phyloP scores from a whole-genome alignment of 2,888 invertebrate genomes.

The Molanna angustata region DNA sequence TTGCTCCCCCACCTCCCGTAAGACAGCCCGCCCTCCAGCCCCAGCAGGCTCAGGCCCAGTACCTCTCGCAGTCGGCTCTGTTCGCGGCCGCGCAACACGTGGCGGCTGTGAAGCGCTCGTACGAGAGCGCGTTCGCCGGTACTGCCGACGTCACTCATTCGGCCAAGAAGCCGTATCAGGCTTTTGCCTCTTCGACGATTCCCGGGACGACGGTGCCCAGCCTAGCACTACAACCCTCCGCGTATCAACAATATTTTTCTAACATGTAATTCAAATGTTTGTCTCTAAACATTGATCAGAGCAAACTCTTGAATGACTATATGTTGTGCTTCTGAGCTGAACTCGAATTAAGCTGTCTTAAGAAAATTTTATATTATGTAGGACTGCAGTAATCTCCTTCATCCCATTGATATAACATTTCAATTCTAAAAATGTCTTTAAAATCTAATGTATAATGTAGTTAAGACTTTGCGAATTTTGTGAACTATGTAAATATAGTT shows the following conservation, averaged over 20 bases:
- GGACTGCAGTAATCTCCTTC: no score
- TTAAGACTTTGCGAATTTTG: no score
- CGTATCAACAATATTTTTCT: conserved; percentile 43
- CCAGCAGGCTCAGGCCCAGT: conserved; percentile 12
- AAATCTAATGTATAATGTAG: no score
- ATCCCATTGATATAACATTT: no score
- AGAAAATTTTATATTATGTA: no score
- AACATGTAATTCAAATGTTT: conserved; percentile 19
- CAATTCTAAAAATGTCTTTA: no score
- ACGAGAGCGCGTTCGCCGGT: conserved; percentile 69
- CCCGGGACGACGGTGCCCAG: conserved; percentile 40
- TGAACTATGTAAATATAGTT: no score
- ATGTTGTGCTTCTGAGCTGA: no score
- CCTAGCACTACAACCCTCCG: conserved; percentile 44
- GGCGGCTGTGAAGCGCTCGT: conserved; percentile 61
- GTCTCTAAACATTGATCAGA: no score
- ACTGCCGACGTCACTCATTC: conserved; percentile 40
- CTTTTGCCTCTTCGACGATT: conserved; percentile 44
- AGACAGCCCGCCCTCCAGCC: conserved; percentile 20
- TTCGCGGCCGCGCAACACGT: conserved; percentile 36
- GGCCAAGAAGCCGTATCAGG: conserved; percentile 50
- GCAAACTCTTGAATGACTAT: no score
- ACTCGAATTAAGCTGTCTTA: no score
- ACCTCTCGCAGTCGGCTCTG: conserved; percentile 8
- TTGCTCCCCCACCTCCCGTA: conserved; percentile 16